Conservation (phyloP, 2,888 invertebrate genomes). For the Chaitophorus viminalis region DNA sequence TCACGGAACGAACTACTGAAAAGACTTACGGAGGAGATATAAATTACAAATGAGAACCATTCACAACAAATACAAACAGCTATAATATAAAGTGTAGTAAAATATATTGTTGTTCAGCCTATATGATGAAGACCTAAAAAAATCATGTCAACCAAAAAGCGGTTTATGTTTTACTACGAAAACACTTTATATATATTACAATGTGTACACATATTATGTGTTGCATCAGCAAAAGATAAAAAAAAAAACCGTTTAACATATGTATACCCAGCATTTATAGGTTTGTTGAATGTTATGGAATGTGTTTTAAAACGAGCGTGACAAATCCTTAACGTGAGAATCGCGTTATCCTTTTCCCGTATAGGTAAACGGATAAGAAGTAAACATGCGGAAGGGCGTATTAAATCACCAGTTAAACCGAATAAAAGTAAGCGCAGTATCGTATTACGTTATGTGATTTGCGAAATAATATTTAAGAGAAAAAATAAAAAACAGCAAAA, state of each 20-base stretch:
- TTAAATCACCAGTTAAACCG: not conserved
- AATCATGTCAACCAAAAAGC: not conserved
- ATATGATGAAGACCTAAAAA: slow-evolving; percentile 1
- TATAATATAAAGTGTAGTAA: not conserved
- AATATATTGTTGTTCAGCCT: not conserved
- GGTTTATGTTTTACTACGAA: slow-evolving; percentile 1
- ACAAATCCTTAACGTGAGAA: slow-evolving; percentile 12
- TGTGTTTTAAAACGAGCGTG: slow-evolving; percentile 5
- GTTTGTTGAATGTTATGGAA: not conserved
- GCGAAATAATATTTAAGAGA: too few species aligned
- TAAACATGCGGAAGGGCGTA: not conserved
- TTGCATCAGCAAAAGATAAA: not conserved
- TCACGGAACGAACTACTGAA: not conserved
- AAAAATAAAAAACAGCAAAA: too few species aligned
- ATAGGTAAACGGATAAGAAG: not conserved
- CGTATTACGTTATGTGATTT: too few species aligned
- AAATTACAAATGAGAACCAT: not conserved
- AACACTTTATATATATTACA: not conserved
- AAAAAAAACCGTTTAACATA: not conserved
- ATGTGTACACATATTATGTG: too few species aligned
- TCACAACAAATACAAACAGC: not conserved
- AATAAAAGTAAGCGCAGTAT: not conserved
- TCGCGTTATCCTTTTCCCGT: not conserved
- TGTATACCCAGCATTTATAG: not conserved
- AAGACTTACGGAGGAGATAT: not conserved